phyloP scores from a whole-genome alignment of 2,113 vertebrate species.

The Ancistrus triradiatus region DNA sequence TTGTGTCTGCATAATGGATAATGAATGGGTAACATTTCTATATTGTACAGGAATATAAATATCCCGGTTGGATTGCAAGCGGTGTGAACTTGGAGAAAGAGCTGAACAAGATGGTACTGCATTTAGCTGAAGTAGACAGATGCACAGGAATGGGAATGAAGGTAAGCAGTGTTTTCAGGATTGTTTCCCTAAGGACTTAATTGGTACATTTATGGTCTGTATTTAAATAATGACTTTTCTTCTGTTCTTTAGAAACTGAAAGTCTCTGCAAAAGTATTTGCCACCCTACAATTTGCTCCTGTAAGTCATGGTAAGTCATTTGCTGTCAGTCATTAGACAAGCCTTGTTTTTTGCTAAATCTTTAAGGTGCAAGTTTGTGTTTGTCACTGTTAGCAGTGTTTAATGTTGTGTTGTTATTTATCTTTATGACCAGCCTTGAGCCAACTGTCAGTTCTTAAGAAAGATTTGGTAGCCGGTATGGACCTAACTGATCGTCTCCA shows the following conservation, averaged over 20 bases:
- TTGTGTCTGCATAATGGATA: not conserved
- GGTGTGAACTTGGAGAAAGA: not conserved
- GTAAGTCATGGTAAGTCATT: not conserved
- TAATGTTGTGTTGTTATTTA: not conserved
- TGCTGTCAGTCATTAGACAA: not conserved
- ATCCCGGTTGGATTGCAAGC: constrained; percentile 14
- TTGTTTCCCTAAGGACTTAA: not conserved
- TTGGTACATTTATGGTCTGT: not conserved
- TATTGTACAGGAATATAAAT: constrained; percentile 21
- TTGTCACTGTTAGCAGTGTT: not conserved
- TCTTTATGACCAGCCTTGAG: constrained; percentile 1
- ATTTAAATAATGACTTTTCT: not conserved
- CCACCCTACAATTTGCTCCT: constrained; percentile 5
- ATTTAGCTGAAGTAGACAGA: constrained; percentile 17
- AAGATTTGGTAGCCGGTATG: not conserved
- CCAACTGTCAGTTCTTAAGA: constrained; percentile 7
- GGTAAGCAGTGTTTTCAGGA: constrained; percentile 2
- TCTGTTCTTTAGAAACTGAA: not conserved
- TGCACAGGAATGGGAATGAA: constrained; percentile 17
- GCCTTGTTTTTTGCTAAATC: not conserved
- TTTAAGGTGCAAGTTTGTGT: not conserved
- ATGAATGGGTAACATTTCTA: not conserved
- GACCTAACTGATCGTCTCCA: not conserved
- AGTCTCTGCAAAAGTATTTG: constrained; percentile 14
- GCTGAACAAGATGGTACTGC: constrained; percentile 1